Evolutionary conservation across 2,888 invertebrate species (phyloP), one percentile per base, ranked within the genome.

Genomic region (Caenorhabditis becei): DNA sequence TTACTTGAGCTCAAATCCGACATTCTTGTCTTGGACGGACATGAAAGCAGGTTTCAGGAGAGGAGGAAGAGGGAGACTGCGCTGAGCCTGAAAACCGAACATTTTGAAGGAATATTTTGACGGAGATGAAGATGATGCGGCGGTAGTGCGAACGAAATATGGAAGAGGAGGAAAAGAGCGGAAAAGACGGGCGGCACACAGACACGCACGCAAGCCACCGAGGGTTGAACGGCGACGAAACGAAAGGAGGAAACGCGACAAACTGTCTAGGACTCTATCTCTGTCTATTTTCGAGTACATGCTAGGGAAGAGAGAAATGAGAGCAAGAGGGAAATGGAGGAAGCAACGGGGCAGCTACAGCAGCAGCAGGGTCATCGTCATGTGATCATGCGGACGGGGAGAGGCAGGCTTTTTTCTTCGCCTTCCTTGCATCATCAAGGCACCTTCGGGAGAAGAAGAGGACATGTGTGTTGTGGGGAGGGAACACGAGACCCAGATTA

Each of bases 11-110:
- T 80, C 80, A 80, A 80, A 80, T 80, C 80, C 80, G 74, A 67
- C 80, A 74, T 74, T 41, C 20, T 80, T 80, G 74, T 80, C 80
- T 80, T 80, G 80, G 63, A 69, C 69, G 80, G 80, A 80, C 80
- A 80, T 80, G 74, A 74, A 72, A 69, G 71, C 80, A 74, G 80
- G 80, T 74, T 80, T 74, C 74, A 74, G 74, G 74, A 74, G 67
- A 74, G 80, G 74, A 80, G 74, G 80, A 80, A 80, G 80, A 80
- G 80, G 80, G 80, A 80, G 80, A 80, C 80, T 74, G 80, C 74
- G 80, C 80, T 74, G 80, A 80, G 80, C 80, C 80, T 80, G 80
- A 80, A 74, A 51, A 49, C 1, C 8, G 59, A 32, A 49, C 14
- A 70, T 51, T 24, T 23, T 49, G n/a, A 47, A 26, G n/a, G 18